Percentiles rank a stretch among this genome's conserved stretches.
These are phyloP conservation scores for Alitta virens DNA, from an alignment of 2,888 invertebrate genomes.

Conservation along the genomic window DNA sequence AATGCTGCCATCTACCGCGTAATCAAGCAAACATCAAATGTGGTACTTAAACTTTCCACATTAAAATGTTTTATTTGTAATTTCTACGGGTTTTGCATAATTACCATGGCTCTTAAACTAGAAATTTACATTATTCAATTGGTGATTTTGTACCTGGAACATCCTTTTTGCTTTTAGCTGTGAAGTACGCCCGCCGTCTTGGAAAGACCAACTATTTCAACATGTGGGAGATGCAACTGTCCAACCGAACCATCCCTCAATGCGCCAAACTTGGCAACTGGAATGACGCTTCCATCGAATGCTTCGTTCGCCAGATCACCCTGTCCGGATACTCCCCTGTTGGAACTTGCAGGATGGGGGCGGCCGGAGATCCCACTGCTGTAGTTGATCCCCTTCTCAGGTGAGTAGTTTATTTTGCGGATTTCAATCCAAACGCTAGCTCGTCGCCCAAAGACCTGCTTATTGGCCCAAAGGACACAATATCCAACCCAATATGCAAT, in stretches of 20 bases:
- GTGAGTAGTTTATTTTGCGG: constrained; percentile 21
- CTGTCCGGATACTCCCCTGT: constrained; percentile 71
- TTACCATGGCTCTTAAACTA: too few relatives aligned
- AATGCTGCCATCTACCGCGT: too few relatives aligned
- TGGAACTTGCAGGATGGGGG: constrained; percentile 74
- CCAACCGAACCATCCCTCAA: constrained; percentile 28
- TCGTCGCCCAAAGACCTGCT: too few relatives aligned
- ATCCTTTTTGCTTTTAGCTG: constrained; percentile 24
- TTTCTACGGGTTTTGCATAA: too few relatives aligned
- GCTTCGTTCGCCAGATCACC: constrained; percentile 42
- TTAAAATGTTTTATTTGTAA: too few relatives aligned
- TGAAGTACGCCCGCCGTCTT: constrained; percentile 28
- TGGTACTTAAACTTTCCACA: too few relatives aligned
- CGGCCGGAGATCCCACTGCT: constrained; percentile 52
- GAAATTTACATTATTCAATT: too few relatives aligned
- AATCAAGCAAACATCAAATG: too few relatives aligned
- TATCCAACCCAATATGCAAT: too few relatives aligned
- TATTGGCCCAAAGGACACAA: too few relatives aligned
- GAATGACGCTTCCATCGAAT: constrained; percentile 36
- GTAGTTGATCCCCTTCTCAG: constrained; percentile 67
- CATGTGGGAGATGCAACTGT: constrained; percentile 29
- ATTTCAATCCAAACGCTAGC: too few relatives aligned
- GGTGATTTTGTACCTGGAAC: too few relatives aligned
- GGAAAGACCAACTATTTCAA: constrained; percentile 32
- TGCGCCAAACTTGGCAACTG: constrained; percentile 37